Evolutionary conservation across 2,888 invertebrate species (phyloP), one percentile per base, ranked within the genome.

Genomic region (Ectemnius lituratus): DNA sequence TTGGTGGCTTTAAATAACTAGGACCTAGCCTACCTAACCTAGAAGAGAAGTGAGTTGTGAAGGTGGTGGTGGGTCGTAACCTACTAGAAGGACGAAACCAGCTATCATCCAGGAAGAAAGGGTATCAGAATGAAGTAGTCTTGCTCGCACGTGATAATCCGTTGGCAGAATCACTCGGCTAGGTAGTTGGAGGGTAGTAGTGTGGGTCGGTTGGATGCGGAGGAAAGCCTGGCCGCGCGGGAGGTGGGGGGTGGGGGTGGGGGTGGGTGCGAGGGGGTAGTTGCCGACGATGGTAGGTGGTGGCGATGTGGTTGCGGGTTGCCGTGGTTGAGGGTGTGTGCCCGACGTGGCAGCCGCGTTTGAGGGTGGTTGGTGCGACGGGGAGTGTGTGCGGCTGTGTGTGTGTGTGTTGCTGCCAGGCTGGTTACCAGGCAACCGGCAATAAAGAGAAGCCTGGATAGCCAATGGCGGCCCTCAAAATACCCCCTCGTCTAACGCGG

Each of bases 401-500:
- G 79, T 70, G 80, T 80, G 81, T 82, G 84, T 82, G 87, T 85
- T 79, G 83, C 84, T 83, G 85, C 83, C 82, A 83, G 84, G 82
- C 80, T 80, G 86, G 90, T 90, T 89, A 89, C 90, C 87, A 88
- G 84, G 90, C 90, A 90, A 90, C 90, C 85, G 83, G 84, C 88
- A 86, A 90, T 90, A 89, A 89, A 90, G 37, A 37, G 89, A 88
- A 87, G 85, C 86, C 82, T 86, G 89, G 87, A 89, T 90, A 84
- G 90, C 90, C 90, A 90, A 90, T 90, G 90, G 90, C 89, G 88
- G 89, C 86, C 79, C 88, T 90, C 89, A 86, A 88, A 89, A 86
- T 85, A 84, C 87, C 88, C 88, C 88, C 87, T 87, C 87, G 87
- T 85, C 88, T 88, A 88, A 87, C 88, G 80, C 88, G 84, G 88